A percentile compares a stretch with the other conserved stretches of the same genome.
These are phyloP conservation scores for Momotus momota DNA, from an alignment of 2,797 vertebrate genomes.

Conservation along the genomic window DNA sequence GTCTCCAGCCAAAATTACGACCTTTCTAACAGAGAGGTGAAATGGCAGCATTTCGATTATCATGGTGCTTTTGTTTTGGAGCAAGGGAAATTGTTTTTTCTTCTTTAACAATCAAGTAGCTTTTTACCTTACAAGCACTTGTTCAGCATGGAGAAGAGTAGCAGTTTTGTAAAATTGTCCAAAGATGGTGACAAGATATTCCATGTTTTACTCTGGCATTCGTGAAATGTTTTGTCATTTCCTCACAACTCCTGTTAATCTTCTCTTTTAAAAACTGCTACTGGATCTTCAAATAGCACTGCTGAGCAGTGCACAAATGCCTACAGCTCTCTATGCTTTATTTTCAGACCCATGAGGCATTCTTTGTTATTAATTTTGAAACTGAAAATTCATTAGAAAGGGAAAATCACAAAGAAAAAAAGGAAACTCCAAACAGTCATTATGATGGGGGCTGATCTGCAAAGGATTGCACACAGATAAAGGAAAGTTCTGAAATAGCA, in stretches of 20 bases:
- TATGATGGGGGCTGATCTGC: not conserved
- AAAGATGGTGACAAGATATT: not conserved
- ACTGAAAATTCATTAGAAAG: not conserved
- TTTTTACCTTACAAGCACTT: not conserved
- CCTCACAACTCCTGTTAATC: not conserved
- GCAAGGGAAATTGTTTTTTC: not conserved
- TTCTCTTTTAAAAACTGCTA: not conserved
- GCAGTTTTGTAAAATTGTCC: not conserved
- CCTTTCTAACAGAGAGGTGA: conserved; percentile 26
- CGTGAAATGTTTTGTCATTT: not conserved
- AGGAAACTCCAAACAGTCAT: not conserved
- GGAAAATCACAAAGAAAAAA: not conserved
- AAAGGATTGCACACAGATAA: not conserved
- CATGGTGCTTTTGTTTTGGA: not conserved
- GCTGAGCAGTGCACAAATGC: not conserved
- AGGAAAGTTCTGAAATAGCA: conserved; percentile 41
- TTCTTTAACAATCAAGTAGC: not conserved
- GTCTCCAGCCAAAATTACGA: not conserved
- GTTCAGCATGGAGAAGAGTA: not conserved
- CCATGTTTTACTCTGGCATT: not conserved
- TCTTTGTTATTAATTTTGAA: not conserved
- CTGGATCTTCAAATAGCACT: not conserved
- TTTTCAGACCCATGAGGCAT: not conserved
- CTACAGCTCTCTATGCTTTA: not conserved
- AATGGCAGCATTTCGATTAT: conserved; percentile 30